Percentiles rank a stretch among this genome's conserved stretches.
Evolutionary conservation across 2,113 vertebrate species (phyloP).

Genomic region (Castor canadensis): DNA sequence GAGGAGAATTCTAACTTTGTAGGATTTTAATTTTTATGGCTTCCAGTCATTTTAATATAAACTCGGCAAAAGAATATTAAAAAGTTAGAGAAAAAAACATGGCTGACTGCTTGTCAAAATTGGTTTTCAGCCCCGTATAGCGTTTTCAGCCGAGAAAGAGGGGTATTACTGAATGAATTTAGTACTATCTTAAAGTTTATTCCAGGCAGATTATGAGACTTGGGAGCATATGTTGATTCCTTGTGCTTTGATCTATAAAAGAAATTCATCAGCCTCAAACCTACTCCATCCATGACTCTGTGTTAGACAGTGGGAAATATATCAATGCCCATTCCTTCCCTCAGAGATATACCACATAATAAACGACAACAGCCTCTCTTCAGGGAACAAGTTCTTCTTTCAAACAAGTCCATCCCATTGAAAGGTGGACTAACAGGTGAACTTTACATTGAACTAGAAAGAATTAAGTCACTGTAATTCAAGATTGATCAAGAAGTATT

Average conservation of each 20-base stretch:
- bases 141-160: conserved; percentile 16
- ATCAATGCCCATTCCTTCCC: background rate
- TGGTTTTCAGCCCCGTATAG: background rate
- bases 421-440: conserved; percentile 7
- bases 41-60: conserved; percentile 38
- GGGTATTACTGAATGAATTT: background rate
- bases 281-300: background rate
- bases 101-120: background rate
- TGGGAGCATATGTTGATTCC: background rate
- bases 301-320: background rate
- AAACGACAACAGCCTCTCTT: background rate
- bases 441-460: conserved; percentile 29
- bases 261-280: background rate
- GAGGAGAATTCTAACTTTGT: background rate
- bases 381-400: background rate
- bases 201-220: background rate
- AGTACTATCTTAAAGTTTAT: conserved; percentile 23
- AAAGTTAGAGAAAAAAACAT: background rate
- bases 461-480: conserved; percentile 55
- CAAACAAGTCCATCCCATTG: background rate
- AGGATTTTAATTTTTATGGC: conserved; percentile 41
- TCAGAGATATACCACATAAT: background rate
- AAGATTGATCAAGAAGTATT: conserved; percentile 30
- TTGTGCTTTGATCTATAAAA: background rate
- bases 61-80: background rate